Conservation (phyloP, 1,140 invertebrate species). For the Caenorhabditis brenneri region DNA sequence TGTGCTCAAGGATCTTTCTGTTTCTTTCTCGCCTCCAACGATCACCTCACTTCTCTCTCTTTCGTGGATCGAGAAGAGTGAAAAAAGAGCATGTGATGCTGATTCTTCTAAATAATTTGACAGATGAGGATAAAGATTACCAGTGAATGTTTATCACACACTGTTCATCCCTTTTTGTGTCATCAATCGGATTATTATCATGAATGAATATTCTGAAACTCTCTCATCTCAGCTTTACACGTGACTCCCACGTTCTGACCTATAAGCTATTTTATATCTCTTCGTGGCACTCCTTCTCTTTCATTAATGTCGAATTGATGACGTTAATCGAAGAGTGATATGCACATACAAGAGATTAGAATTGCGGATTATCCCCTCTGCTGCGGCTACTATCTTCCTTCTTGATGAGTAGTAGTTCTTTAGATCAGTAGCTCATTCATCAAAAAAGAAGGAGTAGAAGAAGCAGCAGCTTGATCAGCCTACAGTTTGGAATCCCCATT, state of each 20-base stretch:
- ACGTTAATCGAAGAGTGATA: conserved; percentile 40
- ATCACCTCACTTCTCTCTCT: too few species aligned
- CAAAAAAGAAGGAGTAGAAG: too few species aligned
- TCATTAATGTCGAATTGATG: conserved; percentile 34
- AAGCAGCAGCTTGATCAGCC: too few species aligned
- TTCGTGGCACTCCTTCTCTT: not conserved
- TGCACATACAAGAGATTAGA: not conserved
- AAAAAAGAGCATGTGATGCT: not conserved
- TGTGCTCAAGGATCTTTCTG: not conserved
- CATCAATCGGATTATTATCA: conserved; percentile 19
- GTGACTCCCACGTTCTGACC: conserved; percentile 21
- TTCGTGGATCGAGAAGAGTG: not conserved
- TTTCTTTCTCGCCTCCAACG: not conserved
- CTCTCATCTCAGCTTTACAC: not conserved
- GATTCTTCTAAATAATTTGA: not conserved
- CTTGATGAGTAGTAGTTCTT: not conserved
- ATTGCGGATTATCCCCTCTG: not conserved
- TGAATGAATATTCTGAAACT: too few species aligned
- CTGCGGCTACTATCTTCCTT: not conserved
- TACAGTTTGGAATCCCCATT: too few species aligned
- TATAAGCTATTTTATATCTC: not conserved
- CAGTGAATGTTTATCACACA: not conserved
- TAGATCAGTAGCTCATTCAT: not conserved
- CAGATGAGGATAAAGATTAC: conserved; percentile 14
- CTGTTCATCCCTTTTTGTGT: not conserved